Base-by-base conservation (phyloP, 2,797 vertebrate species). In the Pygocentrus nattereri region DNA sequence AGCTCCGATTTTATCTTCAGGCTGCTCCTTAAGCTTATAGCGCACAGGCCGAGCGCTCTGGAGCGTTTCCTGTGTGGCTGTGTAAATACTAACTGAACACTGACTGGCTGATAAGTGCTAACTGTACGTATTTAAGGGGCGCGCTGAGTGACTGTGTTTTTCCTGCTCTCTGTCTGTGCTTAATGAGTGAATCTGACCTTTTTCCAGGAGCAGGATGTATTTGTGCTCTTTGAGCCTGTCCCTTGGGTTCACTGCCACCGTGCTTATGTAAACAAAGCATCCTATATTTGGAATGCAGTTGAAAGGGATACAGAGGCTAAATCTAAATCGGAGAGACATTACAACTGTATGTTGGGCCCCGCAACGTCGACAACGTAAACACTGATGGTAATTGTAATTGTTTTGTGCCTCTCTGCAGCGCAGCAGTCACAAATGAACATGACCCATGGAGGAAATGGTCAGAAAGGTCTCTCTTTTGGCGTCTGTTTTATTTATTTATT, bases 141-240 rank as follows among this genome's bases (percentile, higher is more conserved):
- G 50, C 15, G 47, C 47, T 16, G 27, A 34, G 62, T 64, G 3
- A 7, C 62, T 16, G 41, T 49, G 41, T 47, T 23, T 41, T 47
- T 69, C 67, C 67, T 25, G 67, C 41, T n/a, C 64, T 47, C 38
- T 69, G n/a, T 68, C 21, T 44, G 34, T 5, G n/a, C 34, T n/a
- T 68, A 68, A 68, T 68, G 34, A 44, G 21, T 3, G 38, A 44
- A 44, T 69, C 38, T 47, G 67, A 47, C 67, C 67, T 47, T 69
- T n/a, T 47, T 23, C 21, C 41, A 23, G 34, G 5, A 7, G 34
- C 31, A 11, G 67, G 67, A 69, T 47, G 67, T 18, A 5, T 23
- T 16, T 5, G 23, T 47, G 67, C 5, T 44, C 65, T 68, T 2
- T 68, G 19, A 13, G 12, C 18, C 2, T 15, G 1, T 69, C 67